phyloP scores from a whole-genome alignment of 2,888 invertebrate species.

The Cephus nigrinus region DNA sequence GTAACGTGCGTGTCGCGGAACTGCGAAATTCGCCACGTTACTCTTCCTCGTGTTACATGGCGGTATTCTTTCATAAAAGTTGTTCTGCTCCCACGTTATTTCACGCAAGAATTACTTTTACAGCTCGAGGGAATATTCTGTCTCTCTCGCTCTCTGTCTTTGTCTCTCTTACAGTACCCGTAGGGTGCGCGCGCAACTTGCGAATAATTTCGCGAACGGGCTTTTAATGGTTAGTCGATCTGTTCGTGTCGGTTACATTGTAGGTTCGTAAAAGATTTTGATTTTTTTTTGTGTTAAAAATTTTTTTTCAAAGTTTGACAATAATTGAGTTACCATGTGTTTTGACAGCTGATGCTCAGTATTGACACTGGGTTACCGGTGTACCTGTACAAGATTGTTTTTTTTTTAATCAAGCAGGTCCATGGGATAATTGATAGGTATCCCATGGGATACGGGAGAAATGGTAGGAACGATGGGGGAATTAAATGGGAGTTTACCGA shows the following conservation, averaged over 20 bases:
- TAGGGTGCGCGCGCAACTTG: not conserved
- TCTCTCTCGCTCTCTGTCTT: not conserved
- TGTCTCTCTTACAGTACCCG: not conserved
- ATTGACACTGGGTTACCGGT: not conserved
- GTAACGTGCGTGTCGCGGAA: not conserved
- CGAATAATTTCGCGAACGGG: not conserved
- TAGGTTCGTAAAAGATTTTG: not conserved
- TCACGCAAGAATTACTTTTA: not conserved
- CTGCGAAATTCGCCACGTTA: not conserved
- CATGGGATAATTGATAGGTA: not conserved
- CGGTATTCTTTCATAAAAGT: not conserved
- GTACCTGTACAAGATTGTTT: not conserved
- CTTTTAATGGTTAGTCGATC: not conserved
- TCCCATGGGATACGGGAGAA: not conserved
- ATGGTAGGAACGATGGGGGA: not conserved
- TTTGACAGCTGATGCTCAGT: not conserved
- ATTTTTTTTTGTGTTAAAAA: too few relatives aligned
- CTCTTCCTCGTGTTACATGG: not conserved
- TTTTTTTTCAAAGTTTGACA: not conserved
- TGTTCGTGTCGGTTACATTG: not conserved
- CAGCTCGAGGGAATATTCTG: not conserved
- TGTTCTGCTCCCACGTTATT: not conserved
- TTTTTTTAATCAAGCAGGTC: not conserved
- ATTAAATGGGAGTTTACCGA: slow-evolving; percentile 25
- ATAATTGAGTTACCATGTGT: not conserved